These are phyloP conservation scores for Willowsia nigromaculata DNA, from an alignment of 2,888 invertebrate species.

Conservation along the genomic window DNA sequence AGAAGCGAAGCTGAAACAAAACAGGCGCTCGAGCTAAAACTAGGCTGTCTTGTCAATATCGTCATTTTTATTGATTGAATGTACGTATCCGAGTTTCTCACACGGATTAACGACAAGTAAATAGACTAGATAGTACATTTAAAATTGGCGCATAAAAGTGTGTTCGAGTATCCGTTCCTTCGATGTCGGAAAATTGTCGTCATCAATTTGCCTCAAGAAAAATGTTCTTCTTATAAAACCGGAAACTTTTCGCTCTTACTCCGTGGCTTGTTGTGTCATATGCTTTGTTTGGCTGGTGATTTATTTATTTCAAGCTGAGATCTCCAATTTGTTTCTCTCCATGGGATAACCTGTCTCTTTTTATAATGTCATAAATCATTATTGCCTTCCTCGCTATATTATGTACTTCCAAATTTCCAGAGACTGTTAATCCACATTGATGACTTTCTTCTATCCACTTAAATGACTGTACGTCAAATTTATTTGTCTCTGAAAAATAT, in stretches of 20 bases:
- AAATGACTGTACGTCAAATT: not conserved
- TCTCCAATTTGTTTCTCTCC: constrained; percentile 25
- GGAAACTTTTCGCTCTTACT: not conserved
- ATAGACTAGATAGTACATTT: not conserved
- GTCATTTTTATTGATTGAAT: constrained; percentile 7
- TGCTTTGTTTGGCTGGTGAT: constrained; percentile 17
- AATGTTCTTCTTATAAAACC: not conserved
- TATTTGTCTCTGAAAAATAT: not conserved
- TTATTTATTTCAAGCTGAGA: constrained; percentile 51
- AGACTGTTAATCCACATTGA: not conserved
- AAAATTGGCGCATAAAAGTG: not conserved
- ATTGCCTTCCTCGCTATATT: not conserved
- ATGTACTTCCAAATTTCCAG: not conserved
- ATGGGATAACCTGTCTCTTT: constrained; percentile 45
- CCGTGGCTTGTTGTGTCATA: not conserved
- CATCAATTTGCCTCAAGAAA: constrained; percentile 24
- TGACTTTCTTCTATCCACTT: not conserved
- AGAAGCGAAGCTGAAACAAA: not conserved
- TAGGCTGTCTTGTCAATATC: not conserved
- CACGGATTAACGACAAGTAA: not conserved
- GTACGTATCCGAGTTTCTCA: not conserved
- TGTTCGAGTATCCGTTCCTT: not conserved
- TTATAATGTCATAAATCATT: constrained; percentile 39
- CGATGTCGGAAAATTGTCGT: not conserved
- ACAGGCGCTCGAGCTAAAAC: not conserved